Evolutionary conservation across 2,888 invertebrate species (phyloP).

Genomic region (Melinopterus prodromus): DNA sequence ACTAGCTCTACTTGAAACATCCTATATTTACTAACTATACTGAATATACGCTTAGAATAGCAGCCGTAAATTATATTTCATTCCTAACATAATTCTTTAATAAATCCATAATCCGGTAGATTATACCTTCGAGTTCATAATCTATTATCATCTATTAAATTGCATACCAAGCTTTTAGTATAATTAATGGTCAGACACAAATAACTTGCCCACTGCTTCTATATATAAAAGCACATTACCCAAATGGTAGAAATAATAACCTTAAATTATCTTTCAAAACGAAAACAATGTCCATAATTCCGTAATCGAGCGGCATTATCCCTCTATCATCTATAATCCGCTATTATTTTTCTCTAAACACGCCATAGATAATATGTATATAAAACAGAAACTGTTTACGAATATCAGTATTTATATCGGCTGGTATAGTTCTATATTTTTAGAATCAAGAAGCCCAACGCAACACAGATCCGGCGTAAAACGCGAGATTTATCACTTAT

Average conservation of each 20-base stretch:
- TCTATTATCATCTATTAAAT: neutral
- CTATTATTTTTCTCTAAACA: neutral
- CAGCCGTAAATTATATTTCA: no score
- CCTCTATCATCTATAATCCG: neutral
- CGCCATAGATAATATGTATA: neutral
- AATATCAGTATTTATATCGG: neutral
- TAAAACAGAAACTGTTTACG: neutral
- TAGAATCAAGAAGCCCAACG: neutral
- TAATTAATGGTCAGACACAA: neutral
- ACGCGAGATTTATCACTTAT: neutral
- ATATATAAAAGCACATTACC: neutral
- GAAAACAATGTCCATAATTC: neutral
- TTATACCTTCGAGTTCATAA: neutral
- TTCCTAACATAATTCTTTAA: neutral
- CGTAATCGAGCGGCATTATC: neutral
- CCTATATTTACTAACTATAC: no score
- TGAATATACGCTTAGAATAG: no score
- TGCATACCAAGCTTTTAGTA: neutral
- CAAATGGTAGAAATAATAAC: neutral
- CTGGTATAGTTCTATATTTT: conserved; percentile 4
- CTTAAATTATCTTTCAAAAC: neutral
- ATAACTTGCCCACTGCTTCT: neutral
- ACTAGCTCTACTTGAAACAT: no score
- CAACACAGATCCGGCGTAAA: neutral
- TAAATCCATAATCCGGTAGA: neutral